phyloP scores from a whole-genome alignment of 2,113 vertebrate species.

The Varanus salvator region DNA sequence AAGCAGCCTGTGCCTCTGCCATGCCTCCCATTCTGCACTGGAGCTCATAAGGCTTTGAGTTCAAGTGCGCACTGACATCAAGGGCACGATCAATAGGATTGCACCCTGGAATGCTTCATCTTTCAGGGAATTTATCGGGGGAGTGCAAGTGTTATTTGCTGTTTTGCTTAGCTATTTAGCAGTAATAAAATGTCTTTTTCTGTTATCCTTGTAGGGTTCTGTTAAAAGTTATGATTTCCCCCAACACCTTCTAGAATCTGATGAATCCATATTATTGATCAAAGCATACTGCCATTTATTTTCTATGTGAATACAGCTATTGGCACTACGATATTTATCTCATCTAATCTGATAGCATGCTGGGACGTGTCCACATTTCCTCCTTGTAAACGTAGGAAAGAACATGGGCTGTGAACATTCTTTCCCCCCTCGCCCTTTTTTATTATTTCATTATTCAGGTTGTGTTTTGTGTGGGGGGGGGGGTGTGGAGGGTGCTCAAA shows the following conservation, averaged over 20 bases:
- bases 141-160: not conserved
- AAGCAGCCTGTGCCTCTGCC: too few species aligned
- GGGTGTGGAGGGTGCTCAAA: slow-evolving; percentile 42
- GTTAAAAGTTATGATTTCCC: slow-evolving; percentile 31
- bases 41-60: too few species aligned
- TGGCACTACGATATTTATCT: slow-evolving; percentile 48
- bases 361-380: slow-evolving; percentile 32
- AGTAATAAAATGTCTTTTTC: not conserved
- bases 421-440: slow-evolving; percentile 24
- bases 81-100: too few species aligned
- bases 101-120: not conserved
- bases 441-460: slow-evolving; percentile 44
- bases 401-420: slow-evolving; percentile 37
- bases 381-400: slow-evolving; percentile 26
- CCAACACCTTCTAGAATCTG: slow-evolving; percentile 32
- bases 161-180: slow-evolving; percentile 12
- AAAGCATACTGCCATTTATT: slow-evolving; percentile 54
- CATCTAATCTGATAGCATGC: slow-evolving; percentile 33
- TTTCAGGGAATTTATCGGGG: not conserved
- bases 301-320: slow-evolving; percentile 51
- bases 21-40: too few species aligned
- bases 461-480: too few species aligned
- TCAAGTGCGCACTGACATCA: too few species aligned
- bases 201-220: slow-evolving; percentile 29
- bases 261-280: slow-evolving; percentile 50